Base-by-base conservation (phyloP, 2,113 vertebrate genomes). In the Microcebus tavaratra region DNA sequence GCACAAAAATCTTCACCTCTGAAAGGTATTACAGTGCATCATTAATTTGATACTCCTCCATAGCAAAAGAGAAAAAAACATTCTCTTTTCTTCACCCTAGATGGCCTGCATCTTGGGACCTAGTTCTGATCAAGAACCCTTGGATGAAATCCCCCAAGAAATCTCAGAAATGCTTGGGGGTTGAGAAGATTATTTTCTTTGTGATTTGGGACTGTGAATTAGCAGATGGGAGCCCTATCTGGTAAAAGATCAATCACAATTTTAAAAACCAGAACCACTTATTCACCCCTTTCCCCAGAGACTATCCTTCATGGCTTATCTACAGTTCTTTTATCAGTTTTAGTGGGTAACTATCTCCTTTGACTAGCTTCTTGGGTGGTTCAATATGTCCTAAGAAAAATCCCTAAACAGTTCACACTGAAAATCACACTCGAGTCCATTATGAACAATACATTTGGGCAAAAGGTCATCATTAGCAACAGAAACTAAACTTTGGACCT, bases 371-470 rank as follows among this genome's bases (percentile, higher is more conserved):
- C 70, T 73, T 15, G 2, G 79, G 59, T 68, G 67, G 86, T 79
- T 95, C 88, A 42, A 25, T 92, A 34, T 94, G 97, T 98, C 88
- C 85, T 83, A 96, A 93, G 90, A 92, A 70, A 93, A 95, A 75
- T 94, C 78, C 59, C 42, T 75, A 70, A 83, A 88, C 53, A 70
- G 50, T 93, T n/a, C 34, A 72, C 13, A 10, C 61, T 83, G 20
- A 82, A 98, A 97, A 63, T 36, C 95, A 45, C 92, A 95, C 94
- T 97, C 96, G 92, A 83, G 20, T 96, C 98, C 96, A 55, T n/a
- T 31, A 29, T 39, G 42, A 91, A 75, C 18, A 61, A 3, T 13
- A 25, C 85, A 91, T 88, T 97, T 73, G 84, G 18, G 39, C n/a
- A 27, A 84, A 91, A 65, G 6, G 25, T 88, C 57, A 87, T 89